Evolutionary conservation across 2,888 invertebrate genomes (phyloP).

Genomic region (Arenicola marina): DNA sequence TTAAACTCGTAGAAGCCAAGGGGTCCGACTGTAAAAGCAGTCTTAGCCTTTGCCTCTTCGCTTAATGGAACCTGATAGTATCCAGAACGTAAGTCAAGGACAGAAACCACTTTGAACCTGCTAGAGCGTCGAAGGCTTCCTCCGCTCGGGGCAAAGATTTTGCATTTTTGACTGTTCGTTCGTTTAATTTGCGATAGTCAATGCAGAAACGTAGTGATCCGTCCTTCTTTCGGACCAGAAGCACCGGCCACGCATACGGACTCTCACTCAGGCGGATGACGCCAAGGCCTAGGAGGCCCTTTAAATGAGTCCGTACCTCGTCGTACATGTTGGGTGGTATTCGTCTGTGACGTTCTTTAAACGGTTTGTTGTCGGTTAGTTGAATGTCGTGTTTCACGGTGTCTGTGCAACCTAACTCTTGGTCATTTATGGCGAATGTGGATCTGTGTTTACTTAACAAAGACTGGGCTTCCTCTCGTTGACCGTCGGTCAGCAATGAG

Average conservation of each 20-base stretch:
- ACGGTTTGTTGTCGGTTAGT: not conserved
- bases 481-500: not conserved
- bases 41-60: not conserved
- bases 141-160: not conserved
- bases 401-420: not conserved
- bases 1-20: not conserved
- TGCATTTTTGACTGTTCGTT: not conserved
- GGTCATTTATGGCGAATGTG: not conserved
- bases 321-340: not conserved
- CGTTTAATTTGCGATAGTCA: not conserved
- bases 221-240: not conserved
- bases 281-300: not conserved
- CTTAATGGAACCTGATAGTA: not conserved
- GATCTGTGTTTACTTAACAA: not conserved
- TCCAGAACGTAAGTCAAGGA: not conserved
- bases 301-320: not conserved
- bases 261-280: not conserved
- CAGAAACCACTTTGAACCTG: not conserved
- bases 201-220: not conserved
- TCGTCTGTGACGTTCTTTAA: not conserved
- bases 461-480: not conserved
- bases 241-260: not conserved
- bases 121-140: not conserved
- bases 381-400: not conserved
- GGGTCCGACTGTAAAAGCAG: not conserved